A percentile compares a stretch with the other conserved stretches of the same genome.
Conservation (phyloP, 53 echinoderm and acorn worm genomes). For the Actinopyga echinites region DNA sequence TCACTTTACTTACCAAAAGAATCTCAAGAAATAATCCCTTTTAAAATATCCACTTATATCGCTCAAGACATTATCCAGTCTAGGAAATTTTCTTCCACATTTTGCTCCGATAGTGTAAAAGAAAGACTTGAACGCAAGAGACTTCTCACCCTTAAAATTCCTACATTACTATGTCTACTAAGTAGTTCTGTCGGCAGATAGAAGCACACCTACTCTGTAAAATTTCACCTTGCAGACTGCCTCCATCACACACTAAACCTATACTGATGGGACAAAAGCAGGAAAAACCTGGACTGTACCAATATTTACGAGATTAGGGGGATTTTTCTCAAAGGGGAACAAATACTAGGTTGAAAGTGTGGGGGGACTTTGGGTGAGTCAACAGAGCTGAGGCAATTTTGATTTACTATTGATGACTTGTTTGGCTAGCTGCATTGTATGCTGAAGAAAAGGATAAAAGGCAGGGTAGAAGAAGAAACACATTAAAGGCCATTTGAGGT, state of each 20-base stretch:
- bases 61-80: no score
- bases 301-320: conserved; percentile 29
- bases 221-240: no score
- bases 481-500: conserved; percentile 23
- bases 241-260: neutral
- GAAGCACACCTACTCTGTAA: no score
- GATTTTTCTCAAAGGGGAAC: neutral
- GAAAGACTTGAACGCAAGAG: no score
- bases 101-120: no score
- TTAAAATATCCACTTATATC: no score
- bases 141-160: no score
- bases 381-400: neutral
- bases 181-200: no score
- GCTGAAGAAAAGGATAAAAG: neutral
- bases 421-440: neutral
- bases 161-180: no score
- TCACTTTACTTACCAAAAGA: no score
- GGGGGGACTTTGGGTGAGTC: conserved; percentile 17
- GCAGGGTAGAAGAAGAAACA: neutral
- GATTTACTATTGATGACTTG: conserved; percentile 12
- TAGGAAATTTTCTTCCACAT: no score
- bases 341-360: neutral
- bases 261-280: neutral
- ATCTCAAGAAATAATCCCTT: no score
- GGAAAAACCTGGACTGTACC: conserved; percentile 7